phyloP scores from a whole-genome alignment of 2,797 vertebrate species.

The Siniperca scherzeri region DNA sequence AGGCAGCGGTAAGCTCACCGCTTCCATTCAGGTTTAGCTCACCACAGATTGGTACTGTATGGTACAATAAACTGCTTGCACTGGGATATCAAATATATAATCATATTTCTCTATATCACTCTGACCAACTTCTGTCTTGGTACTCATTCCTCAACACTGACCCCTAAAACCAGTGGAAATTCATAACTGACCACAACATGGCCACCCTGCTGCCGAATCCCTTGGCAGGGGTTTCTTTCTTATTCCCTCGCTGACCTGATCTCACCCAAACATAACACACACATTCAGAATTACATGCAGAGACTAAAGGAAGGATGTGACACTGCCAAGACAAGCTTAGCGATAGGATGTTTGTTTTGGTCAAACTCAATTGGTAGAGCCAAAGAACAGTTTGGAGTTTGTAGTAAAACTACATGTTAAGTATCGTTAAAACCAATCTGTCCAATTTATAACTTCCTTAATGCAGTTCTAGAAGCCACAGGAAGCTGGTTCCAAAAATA shows the following conservation, averaged over 20 bases:
- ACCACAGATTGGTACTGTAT: constrained; percentile 23
- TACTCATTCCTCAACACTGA: constrained; percentile 34
- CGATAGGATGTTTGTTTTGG: not conserved
- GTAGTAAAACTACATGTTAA: not conserved
- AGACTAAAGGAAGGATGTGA: constrained; percentile 20
- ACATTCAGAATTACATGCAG: not conserved
- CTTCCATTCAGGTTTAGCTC: constrained; percentile 25
- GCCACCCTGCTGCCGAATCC: constrained; percentile 24
- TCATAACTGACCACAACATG: constrained; percentile 30
- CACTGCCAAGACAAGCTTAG: not conserved
- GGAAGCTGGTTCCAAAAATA: not conserved
- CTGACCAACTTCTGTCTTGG: not conserved
- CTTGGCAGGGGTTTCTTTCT: not conserved
- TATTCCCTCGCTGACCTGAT: constrained; percentile 13
- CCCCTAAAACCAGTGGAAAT: constrained; percentile 10
- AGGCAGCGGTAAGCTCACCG: constrained; percentile 23
- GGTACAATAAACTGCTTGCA: constrained; percentile 26
- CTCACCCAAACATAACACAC: not conserved
- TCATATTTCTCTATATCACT: constrained; percentile 27
- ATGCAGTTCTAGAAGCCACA: not conserved
- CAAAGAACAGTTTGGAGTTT: not conserved
- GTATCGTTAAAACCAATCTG: not conserved
- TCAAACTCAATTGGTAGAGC: not conserved
- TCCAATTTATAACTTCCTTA: not conserved
- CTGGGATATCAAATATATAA: constrained; percentile 1